phyloP scores from a whole-genome alignment of 64 coral and sea anemone genomes.

The Orbicella faveolata region DNA sequence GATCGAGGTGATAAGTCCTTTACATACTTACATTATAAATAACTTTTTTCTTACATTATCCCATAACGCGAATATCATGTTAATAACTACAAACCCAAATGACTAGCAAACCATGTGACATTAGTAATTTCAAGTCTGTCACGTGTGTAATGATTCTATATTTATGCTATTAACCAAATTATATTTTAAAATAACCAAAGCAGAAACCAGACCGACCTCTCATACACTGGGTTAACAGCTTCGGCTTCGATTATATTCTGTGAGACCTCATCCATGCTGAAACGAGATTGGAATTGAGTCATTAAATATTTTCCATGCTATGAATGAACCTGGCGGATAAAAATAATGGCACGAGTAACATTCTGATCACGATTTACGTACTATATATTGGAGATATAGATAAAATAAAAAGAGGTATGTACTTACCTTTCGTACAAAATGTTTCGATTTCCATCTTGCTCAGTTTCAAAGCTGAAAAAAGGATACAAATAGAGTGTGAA shows the following conservation, averaged over 20 bases:
- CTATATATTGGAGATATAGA: no score
- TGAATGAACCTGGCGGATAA: background rate
- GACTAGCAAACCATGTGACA: no score
- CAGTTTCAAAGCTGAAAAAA: conserved; percentile 5
- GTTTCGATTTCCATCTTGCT: conserved; percentile 8
- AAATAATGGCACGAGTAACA: no score
- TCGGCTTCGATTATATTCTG: background rate
- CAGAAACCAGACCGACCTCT: background rate
- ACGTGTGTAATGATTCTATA: background rate
- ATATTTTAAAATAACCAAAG: no score
- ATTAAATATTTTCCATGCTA: background rate
- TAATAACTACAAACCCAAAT: no score
- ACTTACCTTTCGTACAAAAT: conserved; percentile 32
- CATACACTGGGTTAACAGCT: background rate
- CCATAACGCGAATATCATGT: no score
- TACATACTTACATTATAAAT: no score
- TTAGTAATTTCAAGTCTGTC: background rate
- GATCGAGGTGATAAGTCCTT: no score
- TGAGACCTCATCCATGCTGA: conserved; percentile 18
- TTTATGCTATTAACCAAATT: no score
- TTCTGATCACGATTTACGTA: no score
- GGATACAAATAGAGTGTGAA: background rate
- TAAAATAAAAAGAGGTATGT: background rate
- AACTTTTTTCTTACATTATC: no score
- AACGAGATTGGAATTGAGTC: background rate